phyloP scores from a whole-genome alignment of 2,797 vertebrate genomes.

The Distichodus sexfasciatus region DNA sequence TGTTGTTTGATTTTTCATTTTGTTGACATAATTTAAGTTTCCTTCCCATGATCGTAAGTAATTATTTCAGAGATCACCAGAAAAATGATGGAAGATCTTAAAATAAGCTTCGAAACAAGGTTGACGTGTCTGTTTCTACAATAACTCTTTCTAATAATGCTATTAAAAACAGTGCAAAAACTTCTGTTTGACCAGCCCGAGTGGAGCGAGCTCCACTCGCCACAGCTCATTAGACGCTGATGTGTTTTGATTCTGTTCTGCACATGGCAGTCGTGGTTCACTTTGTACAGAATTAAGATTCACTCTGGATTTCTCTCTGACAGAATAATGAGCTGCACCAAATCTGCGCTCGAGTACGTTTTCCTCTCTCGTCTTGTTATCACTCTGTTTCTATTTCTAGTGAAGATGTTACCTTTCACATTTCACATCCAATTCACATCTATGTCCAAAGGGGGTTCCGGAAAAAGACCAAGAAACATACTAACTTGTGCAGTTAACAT shows the following conservation, averaged over 20 bases:
- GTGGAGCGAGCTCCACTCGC: neutral
- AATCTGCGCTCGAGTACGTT: neutral
- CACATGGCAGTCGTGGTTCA: neutral
- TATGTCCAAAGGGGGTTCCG: too few relatives aligned
- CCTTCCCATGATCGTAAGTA: too few relatives aligned
- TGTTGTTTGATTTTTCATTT: too few relatives aligned
- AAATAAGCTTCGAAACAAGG: neutral
- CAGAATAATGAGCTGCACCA: neutral
- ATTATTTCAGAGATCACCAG: too few relatives aligned
- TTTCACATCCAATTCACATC: neutral
- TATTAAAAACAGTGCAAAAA: too few relatives aligned
- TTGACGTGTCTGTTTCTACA: too few relatives aligned
- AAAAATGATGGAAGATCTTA: too few relatives aligned
- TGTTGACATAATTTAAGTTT: too few relatives aligned
- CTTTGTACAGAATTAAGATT: neutral
- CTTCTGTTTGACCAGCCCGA: neutral
- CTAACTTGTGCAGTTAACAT: too few relatives aligned
- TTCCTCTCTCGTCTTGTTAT: neutral
- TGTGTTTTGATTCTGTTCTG: neutral
- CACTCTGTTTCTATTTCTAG: neutral
- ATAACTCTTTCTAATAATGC: too few relatives aligned
- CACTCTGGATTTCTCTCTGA: neutral
- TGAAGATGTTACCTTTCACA: neutral
- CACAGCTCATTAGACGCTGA: constrained; percentile 1
- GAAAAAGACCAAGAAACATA: too few relatives aligned